These are phyloP conservation scores for Lanistes nyassanus DNA, from an alignment of 1,140 invertebrate genomes.

Conservation along the genomic window DNA sequence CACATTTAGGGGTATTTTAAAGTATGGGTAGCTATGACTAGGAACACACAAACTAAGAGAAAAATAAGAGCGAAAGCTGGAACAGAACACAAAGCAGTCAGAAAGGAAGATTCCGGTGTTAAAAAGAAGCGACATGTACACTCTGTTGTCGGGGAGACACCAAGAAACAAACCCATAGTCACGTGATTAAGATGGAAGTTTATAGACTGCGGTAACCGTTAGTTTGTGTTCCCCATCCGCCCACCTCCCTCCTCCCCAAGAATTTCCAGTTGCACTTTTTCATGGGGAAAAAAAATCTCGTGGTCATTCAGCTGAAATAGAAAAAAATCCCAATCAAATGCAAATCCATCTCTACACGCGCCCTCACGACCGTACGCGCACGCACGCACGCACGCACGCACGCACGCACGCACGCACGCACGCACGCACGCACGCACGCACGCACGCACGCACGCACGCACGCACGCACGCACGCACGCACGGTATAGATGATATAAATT, in stretches of 20 bases:
- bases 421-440: background rate
- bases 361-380: background rate
- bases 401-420: slow-evolving; percentile 4
- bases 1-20: too few species aligned
- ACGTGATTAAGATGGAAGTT: too few species aligned
- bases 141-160: too few species aligned
- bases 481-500: background rate
- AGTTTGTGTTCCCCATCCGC: background rate
- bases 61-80: too few species aligned
- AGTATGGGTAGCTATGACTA: too few species aligned
- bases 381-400: slow-evolving; percentile 8
- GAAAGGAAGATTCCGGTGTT: too few species aligned
- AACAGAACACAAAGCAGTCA: too few species aligned
- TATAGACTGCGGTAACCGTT: background rate
- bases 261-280: background rate
- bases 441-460: slow-evolving; percentile 1
- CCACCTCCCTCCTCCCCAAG: background rate
- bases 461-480: background rate
- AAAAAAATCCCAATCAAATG: background rate
- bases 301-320: background rate
- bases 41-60: too few species aligned
- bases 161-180: too few species aligned
- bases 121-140: too few species aligned
- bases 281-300: background rate
- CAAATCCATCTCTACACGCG: background rate